Evolutionary conservation across 2,797 vertebrate species (phyloP).

Genomic region (Coracias cyanogaster): DNA sequence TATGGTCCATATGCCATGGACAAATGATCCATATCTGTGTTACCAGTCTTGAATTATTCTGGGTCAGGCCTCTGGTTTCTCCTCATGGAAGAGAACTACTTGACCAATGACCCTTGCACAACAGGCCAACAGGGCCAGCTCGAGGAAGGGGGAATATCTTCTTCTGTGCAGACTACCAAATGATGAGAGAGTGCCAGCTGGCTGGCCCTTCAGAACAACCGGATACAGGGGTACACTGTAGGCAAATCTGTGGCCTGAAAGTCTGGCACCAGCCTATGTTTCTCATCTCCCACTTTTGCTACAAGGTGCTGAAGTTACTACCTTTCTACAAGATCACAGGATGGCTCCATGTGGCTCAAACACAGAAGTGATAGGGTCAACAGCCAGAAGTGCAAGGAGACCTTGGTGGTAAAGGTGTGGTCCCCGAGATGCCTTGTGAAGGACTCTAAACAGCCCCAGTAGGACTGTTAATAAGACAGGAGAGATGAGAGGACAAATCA

Average conservation of each 20-base stretch:
- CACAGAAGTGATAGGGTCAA: background rate
- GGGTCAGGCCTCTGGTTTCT: background rate
- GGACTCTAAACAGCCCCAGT: background rate
- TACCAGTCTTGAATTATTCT: background rate
- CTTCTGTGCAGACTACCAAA: background rate
- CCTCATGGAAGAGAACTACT: background rate
- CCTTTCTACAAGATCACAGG: background rate
- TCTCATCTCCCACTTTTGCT: background rate
- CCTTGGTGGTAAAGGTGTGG: background rate
- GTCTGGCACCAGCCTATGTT: background rate
- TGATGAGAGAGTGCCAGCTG: fast-evolving
- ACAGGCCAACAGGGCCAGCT: background rate
- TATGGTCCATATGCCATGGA: background rate
- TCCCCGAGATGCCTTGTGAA: background rate
- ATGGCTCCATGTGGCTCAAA: background rate
- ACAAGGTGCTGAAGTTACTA: background rate
- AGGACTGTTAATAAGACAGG: background rate
- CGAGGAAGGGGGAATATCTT: background rate
- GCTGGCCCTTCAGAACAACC: background rate
- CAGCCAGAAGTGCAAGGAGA: background rate
- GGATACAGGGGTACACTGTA: background rate
- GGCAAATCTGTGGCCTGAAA: background rate
- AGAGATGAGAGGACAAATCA: background rate
- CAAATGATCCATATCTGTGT: background rate
- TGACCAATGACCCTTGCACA: background rate